Conservation (phyloP, 2,797 vertebrate species). For the Periophthalmus magnuspinnatus region DNA sequence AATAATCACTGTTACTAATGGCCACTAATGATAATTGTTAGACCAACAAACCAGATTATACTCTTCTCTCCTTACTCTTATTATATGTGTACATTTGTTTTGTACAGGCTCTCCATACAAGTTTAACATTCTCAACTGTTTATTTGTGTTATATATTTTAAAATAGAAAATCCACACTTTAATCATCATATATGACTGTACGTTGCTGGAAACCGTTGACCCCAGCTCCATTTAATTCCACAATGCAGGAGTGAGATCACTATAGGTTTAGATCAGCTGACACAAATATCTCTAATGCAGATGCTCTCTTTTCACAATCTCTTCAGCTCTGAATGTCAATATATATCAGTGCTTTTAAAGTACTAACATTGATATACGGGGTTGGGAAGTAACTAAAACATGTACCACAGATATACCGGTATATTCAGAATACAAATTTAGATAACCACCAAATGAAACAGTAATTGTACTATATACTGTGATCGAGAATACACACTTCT, state of each 20-base stretch:
- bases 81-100: not conserved
- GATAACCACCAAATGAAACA: no score
- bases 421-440: no score
- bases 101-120: not conserved
- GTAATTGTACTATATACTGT: no score
- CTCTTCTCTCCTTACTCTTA: not conserved
- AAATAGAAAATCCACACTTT: not conserved
- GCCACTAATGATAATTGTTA: not conserved
- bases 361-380: no score
- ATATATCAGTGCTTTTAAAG: not conserved
- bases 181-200: not conserved
- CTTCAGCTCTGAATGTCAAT: not conserved
- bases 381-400: no score
- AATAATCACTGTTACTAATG: slow-evolving; percentile 1
- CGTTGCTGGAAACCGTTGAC: not conserved
- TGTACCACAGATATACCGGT: no score
- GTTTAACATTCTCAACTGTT: not conserved
- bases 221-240: slow-evolving; percentile 3
- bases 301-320: slow-evolving; percentile 20
- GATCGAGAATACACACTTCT: no score
- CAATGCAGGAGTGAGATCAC: not conserved
- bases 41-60: not conserved
- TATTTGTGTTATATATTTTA: not conserved
- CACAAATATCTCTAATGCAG: slow-evolving; percentile 20
- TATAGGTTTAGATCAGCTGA: slow-evolving; percentile 1